Conservation (phyloP, 2,888 invertebrate species). For the Cecidostiba fungosa region DNA sequence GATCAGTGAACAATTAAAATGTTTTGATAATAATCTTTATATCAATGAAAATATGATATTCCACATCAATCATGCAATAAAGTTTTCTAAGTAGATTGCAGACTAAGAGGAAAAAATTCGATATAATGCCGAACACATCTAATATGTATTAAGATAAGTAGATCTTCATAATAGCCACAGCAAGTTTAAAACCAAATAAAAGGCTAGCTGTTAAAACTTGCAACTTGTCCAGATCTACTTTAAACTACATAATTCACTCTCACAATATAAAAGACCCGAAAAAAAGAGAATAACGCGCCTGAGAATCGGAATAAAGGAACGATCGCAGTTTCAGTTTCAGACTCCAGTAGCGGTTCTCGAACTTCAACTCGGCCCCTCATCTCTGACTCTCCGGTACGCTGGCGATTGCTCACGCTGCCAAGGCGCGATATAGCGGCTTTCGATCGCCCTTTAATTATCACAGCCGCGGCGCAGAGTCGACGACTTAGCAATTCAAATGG, state of each 20-base stretch:
- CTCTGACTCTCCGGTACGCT: background rate
- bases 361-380: background rate
- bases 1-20: too few species aligned
- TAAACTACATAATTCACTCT: constrained; percentile 25
- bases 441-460: constrained; percentile 68
- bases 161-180: background rate
- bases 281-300: background rate
- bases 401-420: constrained; percentile 28
- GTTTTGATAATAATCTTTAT: too few species aligned
- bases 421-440: constrained; percentile 29
- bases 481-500: constrained; percentile 73
- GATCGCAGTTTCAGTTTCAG: background rate
- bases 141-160: background rate
- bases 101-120: background rate
- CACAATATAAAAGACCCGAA: constrained; percentile 1
- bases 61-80: background rate
- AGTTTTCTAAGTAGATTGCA: background rate
- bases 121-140: background rate
- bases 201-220: background rate
- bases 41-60: too few species aligned
- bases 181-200: constrained; percentile 16
- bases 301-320: background rate
- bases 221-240: constrained; percentile 19
- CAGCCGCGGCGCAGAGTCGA: constrained; percentile 56
- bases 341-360: background rate